Conservation (phyloP, 2,113 vertebrate genomes). For the Aphelocoma coerulescens region DNA sequence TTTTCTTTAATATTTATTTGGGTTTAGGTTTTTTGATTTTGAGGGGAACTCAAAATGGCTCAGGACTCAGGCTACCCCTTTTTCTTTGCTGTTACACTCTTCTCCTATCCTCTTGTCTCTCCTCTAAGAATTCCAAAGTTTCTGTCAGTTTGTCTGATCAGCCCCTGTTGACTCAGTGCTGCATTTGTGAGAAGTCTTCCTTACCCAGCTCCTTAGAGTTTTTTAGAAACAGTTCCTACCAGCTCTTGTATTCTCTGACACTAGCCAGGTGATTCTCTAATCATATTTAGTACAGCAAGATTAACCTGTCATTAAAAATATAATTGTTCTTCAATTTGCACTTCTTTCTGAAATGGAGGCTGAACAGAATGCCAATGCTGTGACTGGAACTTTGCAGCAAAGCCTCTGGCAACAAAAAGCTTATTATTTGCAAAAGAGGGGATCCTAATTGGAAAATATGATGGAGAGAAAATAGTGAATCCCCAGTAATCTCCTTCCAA, state of each 20-base stretch:
- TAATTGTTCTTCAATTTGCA: conserved; percentile 59
- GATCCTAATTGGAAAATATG: conserved; percentile 74
- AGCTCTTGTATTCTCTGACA: background rate
- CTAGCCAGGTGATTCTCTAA: conserved; percentile 3
- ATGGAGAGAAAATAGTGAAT: conserved; percentile 69
- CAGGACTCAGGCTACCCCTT: background rate
- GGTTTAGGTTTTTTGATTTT: background rate
- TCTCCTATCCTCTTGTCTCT: background rate
- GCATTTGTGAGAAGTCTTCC: background rate
- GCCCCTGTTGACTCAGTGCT: background rate
- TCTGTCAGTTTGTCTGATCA: background rate
- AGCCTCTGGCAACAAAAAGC: conserved; percentile 67
- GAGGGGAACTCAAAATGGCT: background rate
- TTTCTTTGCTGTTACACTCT: background rate
- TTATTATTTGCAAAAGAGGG: conserved; percentile 72
- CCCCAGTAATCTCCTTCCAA: conserved; percentile 68
- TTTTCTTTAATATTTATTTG: background rate
- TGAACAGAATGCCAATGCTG: conserved; percentile 27
- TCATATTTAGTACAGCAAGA: conserved; percentile 28
- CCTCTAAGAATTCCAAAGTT: background rate
- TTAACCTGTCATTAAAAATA: conserved; percentile 67
- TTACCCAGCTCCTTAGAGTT: background rate
- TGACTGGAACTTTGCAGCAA: conserved; percentile 49
- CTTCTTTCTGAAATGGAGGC: conserved; percentile 45
- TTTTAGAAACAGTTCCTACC: background rate